A percentile compares a stretch with the other conserved stretches of the same genome.
These are phyloP conservation scores for Brachionus asplanchnoidis DNA, from an alignment of 1,140 invertebrate genomes.

Conservation along the genomic window DNA sequence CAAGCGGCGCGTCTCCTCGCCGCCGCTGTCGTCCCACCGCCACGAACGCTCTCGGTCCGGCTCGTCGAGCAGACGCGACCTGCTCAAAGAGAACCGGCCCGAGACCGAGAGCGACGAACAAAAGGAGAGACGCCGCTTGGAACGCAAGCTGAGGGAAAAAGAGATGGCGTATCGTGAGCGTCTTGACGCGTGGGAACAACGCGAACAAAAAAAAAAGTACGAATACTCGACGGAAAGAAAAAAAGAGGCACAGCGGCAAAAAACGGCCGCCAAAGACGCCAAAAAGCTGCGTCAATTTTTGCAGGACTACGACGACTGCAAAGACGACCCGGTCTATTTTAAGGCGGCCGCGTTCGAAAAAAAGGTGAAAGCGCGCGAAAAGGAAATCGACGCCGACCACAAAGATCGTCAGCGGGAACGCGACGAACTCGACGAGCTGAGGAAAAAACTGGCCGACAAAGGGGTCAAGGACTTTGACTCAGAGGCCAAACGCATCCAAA, in stretches of 20 bases:
- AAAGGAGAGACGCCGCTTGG: conserved; percentile 79
- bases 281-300: conserved; percentile 91
- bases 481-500: conserved; percentile 61
- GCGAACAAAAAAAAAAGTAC: conserved; percentile 84
- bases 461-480: conserved; percentile 73
- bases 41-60: not conserved
- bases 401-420: conserved; percentile 81
- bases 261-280: conserved; percentile 75
- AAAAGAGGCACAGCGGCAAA: conserved; percentile 73
- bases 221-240: conserved; percentile 85
- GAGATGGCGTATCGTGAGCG: conserved; percentile 81
- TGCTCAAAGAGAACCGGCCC: conserved; percentile 5
- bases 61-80: not conserved
- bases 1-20: not conserved
- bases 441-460: conserved; percentile 73
- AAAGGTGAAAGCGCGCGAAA: conserved; percentile 78
- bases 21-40: not conserved
- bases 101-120: conserved; percentile 77
- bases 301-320: conserved; percentile 96
- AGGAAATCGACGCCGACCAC: conserved; percentile 83
- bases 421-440: conserved; percentile 83
- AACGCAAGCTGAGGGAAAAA: conserved; percentile 83
- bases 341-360: conserved; percentile 83
- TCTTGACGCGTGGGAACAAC: conserved; percentile 78
- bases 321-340: conserved; percentile 93